These are phyloP conservation scores for Lacerta viridis DNA, from an alignment of 2,797 vertebrate genomes.

Conservation along the genomic window DNA sequence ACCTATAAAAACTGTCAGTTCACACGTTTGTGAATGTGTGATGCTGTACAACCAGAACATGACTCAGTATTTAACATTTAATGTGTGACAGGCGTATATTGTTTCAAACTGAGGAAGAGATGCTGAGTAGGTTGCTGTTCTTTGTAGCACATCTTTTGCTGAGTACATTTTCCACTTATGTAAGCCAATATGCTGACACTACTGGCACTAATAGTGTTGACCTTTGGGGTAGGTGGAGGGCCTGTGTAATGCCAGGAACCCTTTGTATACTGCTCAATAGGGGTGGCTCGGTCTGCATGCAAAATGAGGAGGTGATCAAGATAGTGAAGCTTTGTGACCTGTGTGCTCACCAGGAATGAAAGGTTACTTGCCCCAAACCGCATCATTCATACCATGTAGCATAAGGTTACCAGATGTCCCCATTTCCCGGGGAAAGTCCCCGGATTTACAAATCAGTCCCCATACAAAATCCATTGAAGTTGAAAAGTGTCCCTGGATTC, in stretches of 20 bases:
- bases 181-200: neutral
- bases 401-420: too few relatives aligned
- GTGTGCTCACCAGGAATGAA: neutral
- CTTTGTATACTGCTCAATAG: conserved; percentile 34
- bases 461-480: too few relatives aligned
- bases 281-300: conserved; percentile 4
- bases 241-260: conserved; percentile 4
- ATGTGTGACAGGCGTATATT: neutral
- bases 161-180: conserved; percentile 6
- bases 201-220: conserved; percentile 32
- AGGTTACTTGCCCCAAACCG: neutral
- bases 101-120: conserved; percentile 28
- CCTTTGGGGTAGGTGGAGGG: neutral
- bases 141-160: conserved; percentile 33
- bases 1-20: conserved; percentile 37
- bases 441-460: too few relatives aligned
- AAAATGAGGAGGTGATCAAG: neutral
- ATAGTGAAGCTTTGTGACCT: neutral
- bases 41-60: neutral
- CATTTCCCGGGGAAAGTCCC: too few relatives aligned
- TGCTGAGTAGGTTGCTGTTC: conserved; percentile 18
- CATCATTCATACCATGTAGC: neutral
- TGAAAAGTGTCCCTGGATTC: too few relatives aligned
- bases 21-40: conserved; percentile 4
- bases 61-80: conserved; percentile 48